These are phyloP conservation scores for Netelia fuscicornis DNA, from an alignment of 2,888 invertebrate species.

Conservation along the genomic window DNA sequence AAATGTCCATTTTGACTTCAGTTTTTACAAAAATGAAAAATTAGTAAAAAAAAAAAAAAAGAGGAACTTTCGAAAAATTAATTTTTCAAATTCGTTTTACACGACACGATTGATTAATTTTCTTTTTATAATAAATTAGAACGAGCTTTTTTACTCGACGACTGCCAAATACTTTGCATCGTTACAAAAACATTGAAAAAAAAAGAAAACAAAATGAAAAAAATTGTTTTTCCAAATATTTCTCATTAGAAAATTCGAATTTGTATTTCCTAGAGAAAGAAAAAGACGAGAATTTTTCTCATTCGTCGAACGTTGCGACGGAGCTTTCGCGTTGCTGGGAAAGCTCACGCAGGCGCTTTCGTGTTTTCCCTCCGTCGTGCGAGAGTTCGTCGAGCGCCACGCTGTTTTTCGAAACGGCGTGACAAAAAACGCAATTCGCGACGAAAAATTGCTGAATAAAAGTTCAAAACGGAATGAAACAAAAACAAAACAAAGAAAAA, in stretches of 20 bases:
- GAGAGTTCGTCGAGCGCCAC: constrained; percentile 46
- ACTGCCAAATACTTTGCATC: too few species aligned
- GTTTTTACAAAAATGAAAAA: too few species aligned
- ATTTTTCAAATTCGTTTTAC: too few species aligned
- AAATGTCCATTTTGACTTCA: too few species aligned
- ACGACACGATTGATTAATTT: too few species aligned
- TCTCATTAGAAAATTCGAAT: neutral
- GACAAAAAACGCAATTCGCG: neutral
- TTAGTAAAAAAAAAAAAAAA: too few species aligned
- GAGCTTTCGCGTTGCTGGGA: constrained; percentile 50
- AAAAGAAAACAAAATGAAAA: too few species aligned
- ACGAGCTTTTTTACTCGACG: too few species aligned
- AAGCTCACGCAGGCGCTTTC: constrained; percentile 64
- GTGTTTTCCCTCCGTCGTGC: constrained; percentile 9
- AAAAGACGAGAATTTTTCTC: neutral
- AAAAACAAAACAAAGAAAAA: neutral
- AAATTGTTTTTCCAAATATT: too few species aligned
- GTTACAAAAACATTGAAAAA: too few species aligned
- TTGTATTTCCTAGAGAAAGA: neutral
- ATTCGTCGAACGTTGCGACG: neutral
- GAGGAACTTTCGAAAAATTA: too few species aligned
- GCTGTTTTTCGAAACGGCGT: constrained; percentile 37
- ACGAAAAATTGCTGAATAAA: constrained; percentile 4
- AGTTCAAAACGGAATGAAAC: constrained; percentile 1
- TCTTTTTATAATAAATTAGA: too few species aligned